These are phyloP conservation scores for Eclectus roratus DNA, from an alignment of 2,113 vertebrate genomes.

Conservation along the genomic window DNA sequence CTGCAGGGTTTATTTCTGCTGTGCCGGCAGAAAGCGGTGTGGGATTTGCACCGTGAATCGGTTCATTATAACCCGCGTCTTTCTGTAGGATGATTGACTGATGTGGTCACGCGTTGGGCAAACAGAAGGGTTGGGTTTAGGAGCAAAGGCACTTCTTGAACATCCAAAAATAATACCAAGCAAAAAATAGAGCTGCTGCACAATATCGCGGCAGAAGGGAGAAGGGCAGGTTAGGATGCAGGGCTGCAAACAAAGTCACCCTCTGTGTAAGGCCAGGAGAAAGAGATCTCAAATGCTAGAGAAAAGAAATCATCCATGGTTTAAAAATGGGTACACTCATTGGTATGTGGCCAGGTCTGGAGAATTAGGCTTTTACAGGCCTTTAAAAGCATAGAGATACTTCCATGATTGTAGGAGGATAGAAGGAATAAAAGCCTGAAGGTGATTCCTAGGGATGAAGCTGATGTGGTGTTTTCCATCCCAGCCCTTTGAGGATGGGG, in stretches of 20 bases:
- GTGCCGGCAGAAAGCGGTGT: background rate
- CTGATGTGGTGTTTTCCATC: background rate
- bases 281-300: background rate
- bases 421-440: background rate
- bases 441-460: background rate
- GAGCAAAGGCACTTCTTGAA: background rate
- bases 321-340: background rate
- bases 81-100: constrained; percentile 6
- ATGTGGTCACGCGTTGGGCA: background rate
- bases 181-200: background rate
- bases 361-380: background rate
- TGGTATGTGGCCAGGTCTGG: background rate
- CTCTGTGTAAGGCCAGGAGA: background rate
- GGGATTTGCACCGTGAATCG: constrained; percentile 5
- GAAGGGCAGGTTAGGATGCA: background rate
- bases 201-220: background rate
- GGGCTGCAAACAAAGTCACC: background rate
- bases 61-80: background rate
- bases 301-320: background rate
- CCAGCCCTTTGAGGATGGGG: background rate
- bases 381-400: background rate
- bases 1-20: constrained; percentile 13
- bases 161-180: background rate
- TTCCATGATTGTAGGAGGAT: background rate
- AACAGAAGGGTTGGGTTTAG: background rate